Evolutionary conservation across 2,888 invertebrate species (phyloP), one percentile per base, ranked within the genome.

Genomic region (Meteorus cinctellus): DNA sequence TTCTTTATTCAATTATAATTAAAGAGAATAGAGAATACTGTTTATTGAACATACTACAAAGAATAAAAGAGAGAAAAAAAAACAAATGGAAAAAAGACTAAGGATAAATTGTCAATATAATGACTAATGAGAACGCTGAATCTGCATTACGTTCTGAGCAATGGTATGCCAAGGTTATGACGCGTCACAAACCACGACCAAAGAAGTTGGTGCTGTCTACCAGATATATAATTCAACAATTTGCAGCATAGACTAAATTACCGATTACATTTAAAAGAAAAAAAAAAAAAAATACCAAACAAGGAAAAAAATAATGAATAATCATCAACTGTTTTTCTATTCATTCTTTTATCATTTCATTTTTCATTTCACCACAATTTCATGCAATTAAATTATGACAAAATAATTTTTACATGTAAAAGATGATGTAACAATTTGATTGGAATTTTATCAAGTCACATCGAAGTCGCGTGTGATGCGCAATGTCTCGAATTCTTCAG

Each of bases 111-210:
- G 48, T 34, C 24, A 41, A 41, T 55, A 55, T 70, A 60, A 67
- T 60, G 60, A 68, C 34, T 29, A 48, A 66, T 67, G 51, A 74
- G 81, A 83, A 82, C 75, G 80, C 80, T 82, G 82, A 83, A 82
- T 78, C 76, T 80, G 81, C 82, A 79, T 79, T 81, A 81, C 76
- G 78, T 79, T 79, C 79, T 76, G 77, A 76, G 68, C 76, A 76
- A 73, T 70, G 83, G 81, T 81, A 84, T 81, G 84, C 82, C 82
- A 82, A 84, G 83, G 83, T 82, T 79, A 79, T 79, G 75, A 72
- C 68, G 78, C 79, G 78, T 74, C 73, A 78, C 78, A 68, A 80
- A 78, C 74, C 79, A 79, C 78, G 77, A 74, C 62, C 59, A 67
- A 48, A 69, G 51, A 63, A 69, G 63, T 63, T 27, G 63, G 51